Evolutionary conservation across 2,113 vertebrate species (phyloP).

Genomic region (Heterocephalus glaber): DNA sequence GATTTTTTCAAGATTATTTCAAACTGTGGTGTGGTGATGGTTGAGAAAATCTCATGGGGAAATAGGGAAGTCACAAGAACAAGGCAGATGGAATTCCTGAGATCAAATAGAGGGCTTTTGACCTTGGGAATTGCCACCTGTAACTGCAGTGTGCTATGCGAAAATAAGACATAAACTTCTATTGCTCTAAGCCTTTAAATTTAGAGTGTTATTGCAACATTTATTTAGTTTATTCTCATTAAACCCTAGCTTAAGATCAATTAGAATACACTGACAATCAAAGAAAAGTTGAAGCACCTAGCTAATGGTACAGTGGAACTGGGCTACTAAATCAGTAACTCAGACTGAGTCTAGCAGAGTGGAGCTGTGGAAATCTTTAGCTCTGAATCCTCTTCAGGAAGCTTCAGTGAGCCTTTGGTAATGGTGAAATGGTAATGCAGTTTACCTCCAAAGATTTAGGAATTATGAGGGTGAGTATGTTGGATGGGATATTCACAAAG

Average conservation of each 20-base stretch:
- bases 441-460: neutral
- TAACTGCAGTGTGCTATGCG: neutral
- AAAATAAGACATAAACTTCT: neutral
- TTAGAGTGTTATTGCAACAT: neutral
- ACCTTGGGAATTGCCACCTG: neutral
- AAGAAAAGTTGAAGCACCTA: neutral
- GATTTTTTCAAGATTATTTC: neutral
- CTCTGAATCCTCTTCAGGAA: neutral
- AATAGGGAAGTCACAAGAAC: neutral
- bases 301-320: neutral
- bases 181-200: neutral
- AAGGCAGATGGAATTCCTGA: neutral
- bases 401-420: neutral
- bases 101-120: neutral
- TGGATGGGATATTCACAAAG: neutral
- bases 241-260: conserved; percentile 9
- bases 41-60: neutral
- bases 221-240: neutral
- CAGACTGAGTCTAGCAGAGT: neutral
- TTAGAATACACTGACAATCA: neutral
- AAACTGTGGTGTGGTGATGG: neutral
- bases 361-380: neutral
- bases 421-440: neutral
- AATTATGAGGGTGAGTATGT: neutral
- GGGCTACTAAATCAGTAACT: neutral